These are phyloP conservation scores for Creontiades dilutus DNA, from an alignment of 2,888 invertebrate genomes.

Conservation along the genomic window DNA sequence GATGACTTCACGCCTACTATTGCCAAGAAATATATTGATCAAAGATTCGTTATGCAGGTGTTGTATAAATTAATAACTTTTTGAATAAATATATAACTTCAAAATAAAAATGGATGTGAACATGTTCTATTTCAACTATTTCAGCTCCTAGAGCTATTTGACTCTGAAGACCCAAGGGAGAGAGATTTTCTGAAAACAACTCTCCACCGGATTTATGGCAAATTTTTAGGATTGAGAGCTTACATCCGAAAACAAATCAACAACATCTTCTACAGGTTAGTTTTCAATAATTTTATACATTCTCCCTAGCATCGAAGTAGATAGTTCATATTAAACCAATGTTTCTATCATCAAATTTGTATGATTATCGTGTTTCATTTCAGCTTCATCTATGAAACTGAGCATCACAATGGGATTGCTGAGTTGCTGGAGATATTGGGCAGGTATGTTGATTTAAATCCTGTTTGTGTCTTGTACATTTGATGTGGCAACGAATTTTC, in stretches of 20 bases:
- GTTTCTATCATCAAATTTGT: background rate
- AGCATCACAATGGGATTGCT: slow-evolving; percentile 98
- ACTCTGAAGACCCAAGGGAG: slow-evolving; percentile 97
- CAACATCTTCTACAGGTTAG: slow-evolving; percentile 88
- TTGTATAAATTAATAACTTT: background rate
- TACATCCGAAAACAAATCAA: slow-evolving; percentile 99
- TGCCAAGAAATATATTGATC: slow-evolving; percentile 95
- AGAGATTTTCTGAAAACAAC: slow-evolving; percentile 98
- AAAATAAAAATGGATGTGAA: background rate
- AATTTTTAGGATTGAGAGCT: slow-evolving; percentile 96
- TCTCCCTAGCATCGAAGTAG: background rate
- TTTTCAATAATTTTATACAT: background rate
- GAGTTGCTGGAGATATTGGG: slow-evolving; percentile 98
- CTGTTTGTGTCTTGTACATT: background rate
- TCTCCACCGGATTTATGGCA: slow-evolving; percentile 97
- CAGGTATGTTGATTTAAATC: slow-evolving; percentile 22
- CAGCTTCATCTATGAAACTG: slow-evolving; percentile 99
- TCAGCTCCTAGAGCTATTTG: slow-evolving; percentile 95
- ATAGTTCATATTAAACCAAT: background rate
- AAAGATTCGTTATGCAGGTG: slow-evolving; percentile 73
- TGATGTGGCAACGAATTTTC: too few species aligned
- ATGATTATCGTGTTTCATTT: slow-evolving; percentile 79
- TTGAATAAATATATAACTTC: background rate
- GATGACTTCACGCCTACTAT: slow-evolving; percentile 95
- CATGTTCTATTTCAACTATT: slow-evolving; percentile 73